phyloP scores from a whole-genome alignment of 1,140 invertebrate genomes.

The Drosophila arizonae region DNA sequence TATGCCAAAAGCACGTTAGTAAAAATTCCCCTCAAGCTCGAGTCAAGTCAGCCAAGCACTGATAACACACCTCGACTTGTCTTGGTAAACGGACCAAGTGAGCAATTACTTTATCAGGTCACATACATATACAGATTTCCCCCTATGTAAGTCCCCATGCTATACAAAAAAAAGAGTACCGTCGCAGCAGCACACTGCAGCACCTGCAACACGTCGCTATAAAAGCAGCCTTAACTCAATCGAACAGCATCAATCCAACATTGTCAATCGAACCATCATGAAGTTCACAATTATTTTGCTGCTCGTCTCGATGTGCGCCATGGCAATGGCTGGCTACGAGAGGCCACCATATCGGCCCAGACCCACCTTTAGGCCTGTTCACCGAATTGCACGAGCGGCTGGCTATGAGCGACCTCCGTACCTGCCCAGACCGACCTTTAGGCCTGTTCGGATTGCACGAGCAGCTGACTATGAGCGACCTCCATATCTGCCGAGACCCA shows the following conservation, averaged over 20 bases:
- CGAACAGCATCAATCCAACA: slow-evolving; percentile 13
- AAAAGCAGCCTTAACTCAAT: background rate
- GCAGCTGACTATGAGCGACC: background rate
- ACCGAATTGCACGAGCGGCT: background rate
- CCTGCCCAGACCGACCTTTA: background rate
- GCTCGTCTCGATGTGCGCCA: slow-evolving; percentile 6
- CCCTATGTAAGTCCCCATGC: slow-evolving; percentile 1
- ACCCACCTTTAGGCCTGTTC: slow-evolving; percentile 10
- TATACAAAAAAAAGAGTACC: slow-evolving; percentile 24
- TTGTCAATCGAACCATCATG: slow-evolving; percentile 2
- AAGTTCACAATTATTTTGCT: slow-evolving; percentile 15
- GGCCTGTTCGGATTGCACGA: background rate
- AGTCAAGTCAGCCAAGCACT: background rate
- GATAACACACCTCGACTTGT: background rate
- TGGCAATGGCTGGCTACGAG: slow-evolving; percentile 7
- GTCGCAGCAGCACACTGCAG: background rate
- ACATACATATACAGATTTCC: slow-evolving; percentile 6
- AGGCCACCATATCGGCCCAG: slow-evolving; percentile 10
- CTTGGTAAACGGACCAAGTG: too few relatives aligned
- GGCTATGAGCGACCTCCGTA: background rate
- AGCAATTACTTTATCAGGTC: slow-evolving; percentile 3
- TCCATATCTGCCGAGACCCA: background rate
- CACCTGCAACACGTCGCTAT: slow-evolving; percentile 10
- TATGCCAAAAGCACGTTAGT: background rate
- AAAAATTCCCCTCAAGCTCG: background rate